A percentile compares a stretch with the other conserved stretches of the same genome.
phyloP scores from a whole-genome alignment of 2,888 invertebrate species.

The Cerastis rubricosa region DNA sequence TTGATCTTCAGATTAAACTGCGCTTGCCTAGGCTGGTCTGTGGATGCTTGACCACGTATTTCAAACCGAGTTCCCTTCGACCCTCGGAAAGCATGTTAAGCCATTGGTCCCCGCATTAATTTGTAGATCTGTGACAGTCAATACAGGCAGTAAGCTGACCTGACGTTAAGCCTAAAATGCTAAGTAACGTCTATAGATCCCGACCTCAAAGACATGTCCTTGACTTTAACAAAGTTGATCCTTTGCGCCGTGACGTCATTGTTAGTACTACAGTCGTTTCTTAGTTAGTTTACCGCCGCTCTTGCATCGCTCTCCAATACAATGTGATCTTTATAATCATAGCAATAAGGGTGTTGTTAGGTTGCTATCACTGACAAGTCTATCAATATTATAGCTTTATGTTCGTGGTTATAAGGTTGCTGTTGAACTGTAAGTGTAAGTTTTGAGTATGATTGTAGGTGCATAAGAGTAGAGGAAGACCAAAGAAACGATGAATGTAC shows the following conservation, averaged over 20 bases:
- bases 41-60: too few relatives aligned
- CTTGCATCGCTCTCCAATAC: not conserved
- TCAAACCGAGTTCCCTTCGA: too few relatives aligned
- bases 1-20: too few relatives aligned
- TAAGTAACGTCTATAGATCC: not conserved
- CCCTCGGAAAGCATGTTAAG: too few relatives aligned
- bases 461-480: too few relatives aligned
- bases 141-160: too few relatives aligned
- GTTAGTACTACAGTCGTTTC: not conserved
- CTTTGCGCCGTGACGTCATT: conserved; percentile 6
- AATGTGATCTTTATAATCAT: not conserved
- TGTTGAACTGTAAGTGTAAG: not conserved
- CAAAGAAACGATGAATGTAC: too few relatives aligned
- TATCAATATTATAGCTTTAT: not conserved
- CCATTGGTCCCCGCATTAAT: too few relatives aligned
- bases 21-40: too few relatives aligned
- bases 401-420: not conserved
- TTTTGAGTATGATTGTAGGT: too few relatives aligned
- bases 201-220: not conserved
- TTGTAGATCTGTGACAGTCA: too few relatives aligned
- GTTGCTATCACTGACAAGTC: not conserved
- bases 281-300: not conserved
- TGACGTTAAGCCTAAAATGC: too few relatives aligned
- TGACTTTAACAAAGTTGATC: conserved; percentile 19
- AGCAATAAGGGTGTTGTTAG: not conserved